A percentile compares a stretch with the other conserved stretches of the same genome.
These are phyloP conservation scores for Tachina lurida DNA, from an alignment of 2,888 invertebrate genomes.

Conservation along the genomic window DNA sequence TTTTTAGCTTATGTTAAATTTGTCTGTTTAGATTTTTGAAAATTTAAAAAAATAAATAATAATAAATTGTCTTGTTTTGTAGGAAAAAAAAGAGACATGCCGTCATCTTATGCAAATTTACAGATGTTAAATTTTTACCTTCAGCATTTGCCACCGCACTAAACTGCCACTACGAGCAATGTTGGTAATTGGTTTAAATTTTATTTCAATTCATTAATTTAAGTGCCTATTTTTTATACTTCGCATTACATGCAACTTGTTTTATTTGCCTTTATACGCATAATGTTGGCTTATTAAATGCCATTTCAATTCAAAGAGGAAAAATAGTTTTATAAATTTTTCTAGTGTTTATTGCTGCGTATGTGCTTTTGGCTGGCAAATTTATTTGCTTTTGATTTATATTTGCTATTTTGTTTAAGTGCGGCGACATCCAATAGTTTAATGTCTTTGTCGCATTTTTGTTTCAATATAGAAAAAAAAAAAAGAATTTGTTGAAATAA, in stretches of 20 bases:
- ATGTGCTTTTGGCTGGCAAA: constrained; percentile 7
- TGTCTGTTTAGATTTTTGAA: constrained; percentile 28
- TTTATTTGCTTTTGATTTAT: constrained; percentile 48
- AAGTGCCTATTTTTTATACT: not conserved
- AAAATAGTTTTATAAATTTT: constrained; percentile 16
- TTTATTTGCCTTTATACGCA: not conserved
- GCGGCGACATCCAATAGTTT: constrained; percentile 24
- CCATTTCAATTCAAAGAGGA: constrained; percentile 45
- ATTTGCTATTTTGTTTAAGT: constrained; percentile 19
- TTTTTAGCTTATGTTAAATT: constrained; percentile 33
- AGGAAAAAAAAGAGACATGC: constrained; percentile 3
- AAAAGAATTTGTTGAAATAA: constrained; percentile 46
- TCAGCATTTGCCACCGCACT: not conserved
- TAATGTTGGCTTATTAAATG: constrained; percentile 54
- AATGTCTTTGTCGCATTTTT: constrained; percentile 14
- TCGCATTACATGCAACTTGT: not conserved
- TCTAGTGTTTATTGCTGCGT: constrained; percentile 36
- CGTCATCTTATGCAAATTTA: constrained; percentile 5
- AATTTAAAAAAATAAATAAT: constrained; percentile 10
- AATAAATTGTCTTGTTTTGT: constrained; percentile 30
- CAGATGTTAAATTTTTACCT: constrained; percentile 35
- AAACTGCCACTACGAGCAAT: constrained; percentile 30
- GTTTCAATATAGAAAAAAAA: constrained; percentile 18
- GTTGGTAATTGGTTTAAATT: constrained; percentile 50
- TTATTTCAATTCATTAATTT: constrained; percentile 22